phyloP scores from a whole-genome alignment of 2,797 vertebrate genomes.

The Pelochelys cantorii region DNA sequence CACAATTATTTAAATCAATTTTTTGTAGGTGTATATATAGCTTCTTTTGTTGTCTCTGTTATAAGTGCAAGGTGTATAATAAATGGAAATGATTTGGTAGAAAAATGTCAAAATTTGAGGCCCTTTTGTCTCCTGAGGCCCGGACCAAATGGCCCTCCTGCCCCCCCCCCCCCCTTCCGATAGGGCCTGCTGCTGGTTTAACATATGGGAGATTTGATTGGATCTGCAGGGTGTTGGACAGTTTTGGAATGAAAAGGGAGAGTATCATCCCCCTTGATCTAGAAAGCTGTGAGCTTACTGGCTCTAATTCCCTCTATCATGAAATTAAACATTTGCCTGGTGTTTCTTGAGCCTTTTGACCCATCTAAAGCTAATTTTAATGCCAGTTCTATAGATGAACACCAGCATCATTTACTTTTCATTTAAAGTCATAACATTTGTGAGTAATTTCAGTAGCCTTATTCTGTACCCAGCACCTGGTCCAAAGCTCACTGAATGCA shows the following conservation, averaged over 20 bases:
- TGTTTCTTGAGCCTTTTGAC: background rate
- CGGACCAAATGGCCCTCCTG: too few species aligned
- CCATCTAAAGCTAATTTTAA: conserved; percentile 7
- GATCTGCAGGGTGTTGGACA: background rate
- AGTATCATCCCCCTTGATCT: too few species aligned
- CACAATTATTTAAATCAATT: too few species aligned
- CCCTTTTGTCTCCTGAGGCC: too few species aligned
- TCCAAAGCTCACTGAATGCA: background rate
- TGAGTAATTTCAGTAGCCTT: conserved; percentile 5
- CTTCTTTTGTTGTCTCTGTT: too few species aligned
- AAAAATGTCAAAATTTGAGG: too few species aligned
- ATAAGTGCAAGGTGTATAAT: too few species aligned
- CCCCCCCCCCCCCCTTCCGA: too few species aligned
- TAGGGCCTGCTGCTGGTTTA: background rate
- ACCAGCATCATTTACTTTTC: conserved; percentile 10
- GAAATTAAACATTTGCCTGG: background rate
- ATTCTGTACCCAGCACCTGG: background rate
- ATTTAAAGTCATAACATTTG: background rate
- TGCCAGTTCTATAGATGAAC: background rate
- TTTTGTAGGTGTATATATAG: too few species aligned
- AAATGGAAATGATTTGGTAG: too few species aligned
- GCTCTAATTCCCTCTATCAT: background rate
- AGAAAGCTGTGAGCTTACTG: background rate
- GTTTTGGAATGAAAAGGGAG: background rate
- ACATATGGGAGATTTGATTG: background rate